Conservation (phyloP, 92 coral and sea anemone species). For the Umimayanthus chanpuru region DNA sequence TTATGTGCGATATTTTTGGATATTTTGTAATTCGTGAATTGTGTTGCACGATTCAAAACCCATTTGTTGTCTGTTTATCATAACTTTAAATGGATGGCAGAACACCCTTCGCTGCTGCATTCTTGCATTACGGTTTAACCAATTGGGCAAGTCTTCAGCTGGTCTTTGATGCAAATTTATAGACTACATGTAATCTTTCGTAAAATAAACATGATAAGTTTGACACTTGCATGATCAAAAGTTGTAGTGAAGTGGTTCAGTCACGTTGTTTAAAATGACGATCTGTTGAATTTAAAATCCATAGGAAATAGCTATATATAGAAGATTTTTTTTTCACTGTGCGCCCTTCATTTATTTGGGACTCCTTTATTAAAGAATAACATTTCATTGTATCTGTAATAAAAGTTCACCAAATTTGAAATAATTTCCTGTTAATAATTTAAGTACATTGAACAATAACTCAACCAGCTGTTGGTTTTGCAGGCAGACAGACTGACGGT, state of each 20-base stretch:
- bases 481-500: too few relatives aligned
- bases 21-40: not conserved
- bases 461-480: too few relatives aligned
- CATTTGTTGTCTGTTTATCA: not conserved
- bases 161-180: not conserved
- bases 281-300: too few relatives aligned
- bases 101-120: too few relatives aligned
- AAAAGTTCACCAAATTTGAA: too few relatives aligned
- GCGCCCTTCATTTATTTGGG: not conserved
- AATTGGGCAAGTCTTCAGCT: conserved; percentile 3
- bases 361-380: too few relatives aligned
- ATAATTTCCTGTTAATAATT: too few relatives aligned
- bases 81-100: not conserved
- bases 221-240: not conserved
- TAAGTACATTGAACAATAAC: too few relatives aligned
- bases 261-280: not conserved
- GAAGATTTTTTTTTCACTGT: not conserved
- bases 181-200: not conserved
- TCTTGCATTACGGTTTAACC: not conserved
- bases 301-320: not conserved
- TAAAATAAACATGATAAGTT: not conserved
- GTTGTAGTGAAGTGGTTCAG: not conserved
- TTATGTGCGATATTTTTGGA: not conserved
- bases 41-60: not conserved
- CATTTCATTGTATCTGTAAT: too few relatives aligned